phyloP scores from a whole-genome alignment of 2,797 vertebrate genomes.

The Muscicapa comitata region DNA sequence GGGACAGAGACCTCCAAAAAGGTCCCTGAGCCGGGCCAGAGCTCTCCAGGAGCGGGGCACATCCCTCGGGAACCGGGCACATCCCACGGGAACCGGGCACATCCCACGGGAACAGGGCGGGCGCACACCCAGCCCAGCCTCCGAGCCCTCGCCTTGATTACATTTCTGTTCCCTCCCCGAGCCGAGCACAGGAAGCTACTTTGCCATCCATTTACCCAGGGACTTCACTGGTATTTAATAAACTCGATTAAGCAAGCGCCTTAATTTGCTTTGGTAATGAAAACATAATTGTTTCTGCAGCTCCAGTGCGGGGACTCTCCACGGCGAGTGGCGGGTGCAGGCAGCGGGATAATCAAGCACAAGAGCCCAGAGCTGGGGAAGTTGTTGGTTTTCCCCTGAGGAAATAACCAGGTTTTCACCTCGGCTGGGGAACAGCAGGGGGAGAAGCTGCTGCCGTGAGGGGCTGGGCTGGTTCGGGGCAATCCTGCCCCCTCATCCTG shows the following conservation, averaged over 20 bases:
- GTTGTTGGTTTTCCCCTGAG: not conserved
- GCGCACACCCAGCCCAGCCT: not conserved
- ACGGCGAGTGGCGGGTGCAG: not conserved
- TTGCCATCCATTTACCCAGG: conserved; percentile 40
- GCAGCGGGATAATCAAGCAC: not conserved
- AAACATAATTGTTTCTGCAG: conserved; percentile 69
- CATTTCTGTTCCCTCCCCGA: not conserved
- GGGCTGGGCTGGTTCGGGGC: not conserved
- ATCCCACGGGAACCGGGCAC: not conserved
- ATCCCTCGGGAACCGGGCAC: not conserved
- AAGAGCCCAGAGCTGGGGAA: not conserved
- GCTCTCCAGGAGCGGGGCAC: not conserved
- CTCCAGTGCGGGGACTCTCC: conserved; percentile 24
- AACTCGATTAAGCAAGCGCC: conserved; percentile 63
- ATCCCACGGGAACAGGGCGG: too few species aligned
- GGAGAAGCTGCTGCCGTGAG: not conserved
- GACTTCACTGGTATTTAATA: conserved; percentile 66
- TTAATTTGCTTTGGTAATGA: conserved; percentile 68
- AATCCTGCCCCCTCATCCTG: not conserved
- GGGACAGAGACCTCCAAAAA: accelerated
- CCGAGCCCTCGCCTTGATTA: not conserved
- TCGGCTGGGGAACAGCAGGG: accelerated
- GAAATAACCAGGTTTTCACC: not conserved
- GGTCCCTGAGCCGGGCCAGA: accelerated
- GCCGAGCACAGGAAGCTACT: conserved; percentile 25